phyloP scores from a whole-genome alignment of 1,140 invertebrate species.

The Drosophila sechellia region DNA sequence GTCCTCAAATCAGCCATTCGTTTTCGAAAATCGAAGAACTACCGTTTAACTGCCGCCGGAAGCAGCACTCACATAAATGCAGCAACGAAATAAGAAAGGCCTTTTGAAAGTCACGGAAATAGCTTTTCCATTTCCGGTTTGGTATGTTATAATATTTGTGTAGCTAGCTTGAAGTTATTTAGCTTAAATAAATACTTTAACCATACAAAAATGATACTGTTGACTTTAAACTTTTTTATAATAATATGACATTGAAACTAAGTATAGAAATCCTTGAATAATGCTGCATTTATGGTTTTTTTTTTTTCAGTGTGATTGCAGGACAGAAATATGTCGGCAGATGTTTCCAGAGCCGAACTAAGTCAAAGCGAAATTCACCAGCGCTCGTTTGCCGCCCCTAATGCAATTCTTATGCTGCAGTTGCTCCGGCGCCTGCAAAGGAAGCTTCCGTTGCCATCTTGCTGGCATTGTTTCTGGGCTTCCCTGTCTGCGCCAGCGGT shows the following conservation, averaged over 20 bases:
- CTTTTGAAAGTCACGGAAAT: background rate
- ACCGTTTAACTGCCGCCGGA: background rate
- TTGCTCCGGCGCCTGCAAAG: slow-evolving; percentile 38
- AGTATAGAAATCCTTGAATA: too few relatives aligned
- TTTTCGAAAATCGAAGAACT: background rate
- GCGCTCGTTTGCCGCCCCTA: slow-evolving; percentile 56
- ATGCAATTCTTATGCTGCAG: slow-evolving; percentile 79
- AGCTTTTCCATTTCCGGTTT: background rate
- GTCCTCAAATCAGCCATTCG: slow-evolving; percentile 2
- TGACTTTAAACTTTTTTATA: too few relatives aligned
- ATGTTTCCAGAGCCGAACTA: slow-evolving; percentile 19
- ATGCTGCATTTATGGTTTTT: too few relatives aligned
- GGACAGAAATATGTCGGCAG: slow-evolving; percentile 19
- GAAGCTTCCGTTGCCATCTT: slow-evolving; percentile 55
- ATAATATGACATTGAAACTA: too few relatives aligned
- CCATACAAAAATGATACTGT: too few relatives aligned
- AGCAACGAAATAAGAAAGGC: background rate
- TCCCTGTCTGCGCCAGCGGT: slow-evolving; percentile 13
- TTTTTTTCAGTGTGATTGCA: background rate
- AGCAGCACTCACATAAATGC: slow-evolving; percentile 11
- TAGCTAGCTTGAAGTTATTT: background rate
- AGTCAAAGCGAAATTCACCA: slow-evolving; percentile 44
- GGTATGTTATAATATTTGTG: too few relatives aligned
- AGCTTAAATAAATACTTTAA: too few relatives aligned
- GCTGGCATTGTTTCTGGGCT: slow-evolving; percentile 53